Evolutionary conservation across 1,140 invertebrate species (phyloP).

Genomic region (Nephila pilipes): DNA sequence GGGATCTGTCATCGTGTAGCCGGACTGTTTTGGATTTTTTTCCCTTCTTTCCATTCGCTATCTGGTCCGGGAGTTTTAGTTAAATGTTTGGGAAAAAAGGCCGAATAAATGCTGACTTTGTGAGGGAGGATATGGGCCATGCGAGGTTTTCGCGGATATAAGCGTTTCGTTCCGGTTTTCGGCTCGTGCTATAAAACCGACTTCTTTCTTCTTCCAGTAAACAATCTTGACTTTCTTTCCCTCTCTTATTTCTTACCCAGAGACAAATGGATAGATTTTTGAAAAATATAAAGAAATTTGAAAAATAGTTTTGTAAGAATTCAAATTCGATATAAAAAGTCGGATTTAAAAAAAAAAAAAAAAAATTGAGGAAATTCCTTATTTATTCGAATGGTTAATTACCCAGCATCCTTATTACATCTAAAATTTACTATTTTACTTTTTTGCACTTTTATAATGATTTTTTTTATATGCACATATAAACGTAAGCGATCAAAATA

Average conservation of each 20-base stretch:
- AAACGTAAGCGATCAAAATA: no score
- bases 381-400: no score
- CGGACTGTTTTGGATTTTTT: background rate
- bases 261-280: background rate
- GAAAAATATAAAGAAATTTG: background rate
- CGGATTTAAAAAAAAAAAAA: no score
- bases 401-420: no score
- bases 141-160: conserved; percentile 47
- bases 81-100: conserved; percentile 69
- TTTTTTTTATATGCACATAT: no score
- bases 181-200: conserved; percentile 29
- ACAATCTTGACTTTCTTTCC: conserved; percentile 88
- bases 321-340: no score
- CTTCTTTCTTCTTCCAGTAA: conserved; percentile 9
- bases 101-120: conserved; percentile 66
- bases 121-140: conserved; percentile 57
- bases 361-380: no score
- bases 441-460: no score
- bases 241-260: conserved; percentile 92
- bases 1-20: conserved; percentile 67
- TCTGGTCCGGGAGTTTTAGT: conserved; percentile 61
- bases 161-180: conserved; percentile 44
- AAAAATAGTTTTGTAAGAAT: background rate
- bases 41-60: conserved; percentile 25
- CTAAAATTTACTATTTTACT: no score